phyloP scores from a whole-genome alignment of 37 sponge, comb jelly and placozoan genomes.

The Petrosia ficiformis region DNA sequence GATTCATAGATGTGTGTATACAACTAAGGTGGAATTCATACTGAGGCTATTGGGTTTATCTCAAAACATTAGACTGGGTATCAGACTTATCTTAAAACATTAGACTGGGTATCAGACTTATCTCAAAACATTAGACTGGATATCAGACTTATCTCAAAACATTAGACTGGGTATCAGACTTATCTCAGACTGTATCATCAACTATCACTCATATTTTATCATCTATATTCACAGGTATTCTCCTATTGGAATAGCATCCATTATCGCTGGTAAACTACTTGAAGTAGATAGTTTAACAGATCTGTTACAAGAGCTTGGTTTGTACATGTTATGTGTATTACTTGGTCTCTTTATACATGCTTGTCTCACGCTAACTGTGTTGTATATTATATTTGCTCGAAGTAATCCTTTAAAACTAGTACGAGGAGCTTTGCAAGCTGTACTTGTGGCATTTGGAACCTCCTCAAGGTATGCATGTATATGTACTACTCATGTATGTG shows the following conservation, averaged over 20 bases:
- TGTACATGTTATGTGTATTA: constrained; percentile 80
- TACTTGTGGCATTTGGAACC: constrained; percentile 91
- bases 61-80: too few relatives aligned
- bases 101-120: too few relatives aligned
- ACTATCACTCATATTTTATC: too few relatives aligned
- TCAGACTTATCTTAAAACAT: too few relatives aligned
- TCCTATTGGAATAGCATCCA: constrained; percentile 93
- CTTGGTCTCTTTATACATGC: constrained; percentile 86
- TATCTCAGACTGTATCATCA: too few relatives aligned
- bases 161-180: too few relatives aligned
- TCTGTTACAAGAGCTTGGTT: constrained; percentile 73
- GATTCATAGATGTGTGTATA: too few relatives aligned
- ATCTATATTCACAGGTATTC: constrained; percentile 79
- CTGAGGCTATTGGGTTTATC: too few relatives aligned
- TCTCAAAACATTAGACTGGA: too few relatives aligned
- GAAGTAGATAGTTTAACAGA: constrained; percentile 58
- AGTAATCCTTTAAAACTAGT: constrained; percentile 82
- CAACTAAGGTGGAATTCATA: too few relatives aligned
- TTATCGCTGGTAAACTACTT: constrained; percentile 88
- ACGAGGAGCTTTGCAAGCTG: constrained; percentile 60
- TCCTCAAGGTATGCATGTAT: constrained; percentile 82
- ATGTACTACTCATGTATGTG: constrained; percentile 6
- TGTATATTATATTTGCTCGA: constrained; percentile 77
- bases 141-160: too few relatives aligned
- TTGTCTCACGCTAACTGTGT: constrained; percentile 75